phyloP scores from a whole-genome alignment of 1,140 invertebrate genomes.

The Zaprionus ornatus region DNA sequence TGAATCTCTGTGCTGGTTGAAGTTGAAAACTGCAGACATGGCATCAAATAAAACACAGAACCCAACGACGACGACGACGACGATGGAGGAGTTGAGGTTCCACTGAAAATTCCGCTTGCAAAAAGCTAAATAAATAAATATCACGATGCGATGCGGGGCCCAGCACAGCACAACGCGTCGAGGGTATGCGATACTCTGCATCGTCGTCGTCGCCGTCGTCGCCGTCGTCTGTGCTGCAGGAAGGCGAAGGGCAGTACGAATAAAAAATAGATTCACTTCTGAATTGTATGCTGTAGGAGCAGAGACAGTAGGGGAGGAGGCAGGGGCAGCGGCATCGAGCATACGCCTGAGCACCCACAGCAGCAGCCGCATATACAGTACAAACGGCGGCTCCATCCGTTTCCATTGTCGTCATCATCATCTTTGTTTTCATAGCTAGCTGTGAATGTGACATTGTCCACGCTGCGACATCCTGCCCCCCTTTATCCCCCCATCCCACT shows the following conservation, averaged over 20 bases:
- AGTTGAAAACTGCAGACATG: conserved; percentile 73
- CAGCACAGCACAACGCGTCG: conserved; percentile 1
- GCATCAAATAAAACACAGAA: conserved; percentile 69
- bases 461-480: background rate
- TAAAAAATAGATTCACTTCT: conserved; percentile 68
- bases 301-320: background rate
- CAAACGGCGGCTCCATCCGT: conserved; percentile 4
- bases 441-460: conserved; percentile 59
- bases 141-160: conserved; percentile 41
- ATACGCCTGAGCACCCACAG: conserved; percentile 19
- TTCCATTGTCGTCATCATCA: conserved; percentile 22
- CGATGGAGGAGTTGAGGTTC: conserved; percentile 19
- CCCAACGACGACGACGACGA: background rate
- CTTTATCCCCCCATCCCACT: too few relatives aligned
- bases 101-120: conserved; percentile 51
- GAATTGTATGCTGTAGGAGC: conserved; percentile 6
- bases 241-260: conserved; percentile 31
- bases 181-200: background rate
- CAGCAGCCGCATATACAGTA: background rate
- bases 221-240: background rate
- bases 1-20: conserved; percentile 23
- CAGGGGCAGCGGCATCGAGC: background rate
- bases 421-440: conserved; percentile 56
- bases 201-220: background rate
- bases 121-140: conserved; percentile 81